A percentile compares a stretch with the other conserved stretches of the same genome.
phyloP scores from a whole-genome alignment of 2,113 vertebrate genomes.

The Collichthys lucidus region DNA sequence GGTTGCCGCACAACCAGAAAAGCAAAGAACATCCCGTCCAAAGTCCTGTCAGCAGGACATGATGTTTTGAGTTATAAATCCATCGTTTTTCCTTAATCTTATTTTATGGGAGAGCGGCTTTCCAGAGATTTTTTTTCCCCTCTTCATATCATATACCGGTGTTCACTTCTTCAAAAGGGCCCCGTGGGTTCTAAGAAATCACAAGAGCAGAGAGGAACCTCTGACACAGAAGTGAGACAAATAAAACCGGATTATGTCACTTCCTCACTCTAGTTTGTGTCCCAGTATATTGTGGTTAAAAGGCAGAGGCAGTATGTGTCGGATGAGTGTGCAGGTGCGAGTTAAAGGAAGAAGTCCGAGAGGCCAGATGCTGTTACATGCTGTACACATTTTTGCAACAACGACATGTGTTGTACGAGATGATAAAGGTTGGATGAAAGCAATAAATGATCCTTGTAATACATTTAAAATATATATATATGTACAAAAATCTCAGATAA shows the following conservation, averaged over 20 bases:
- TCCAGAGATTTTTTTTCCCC: constrained; percentile 10
- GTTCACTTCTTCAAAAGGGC: constrained; percentile 12
- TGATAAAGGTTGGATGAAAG: background rate
- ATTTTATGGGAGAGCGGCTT: constrained; percentile 22
- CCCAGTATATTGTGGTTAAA: background rate
- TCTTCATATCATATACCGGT: background rate
- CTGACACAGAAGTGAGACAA: constrained; percentile 28
- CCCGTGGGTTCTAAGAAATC: background rate
- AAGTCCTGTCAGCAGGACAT: constrained; percentile 39
- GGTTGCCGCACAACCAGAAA: constrained; percentile 37
- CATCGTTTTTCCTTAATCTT: constrained; percentile 35
- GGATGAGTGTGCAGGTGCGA: constrained; percentile 27
- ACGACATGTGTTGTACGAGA: background rate
- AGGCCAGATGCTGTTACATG: background rate
- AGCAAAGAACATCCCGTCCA: constrained; percentile 44
- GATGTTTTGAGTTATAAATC: constrained; percentile 46
- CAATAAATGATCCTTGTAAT: background rate
- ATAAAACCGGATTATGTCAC: constrained; percentile 13
- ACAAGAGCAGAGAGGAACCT: background rate
- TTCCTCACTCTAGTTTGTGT: constrained; percentile 15
- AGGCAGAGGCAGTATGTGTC: constrained; percentile 36
- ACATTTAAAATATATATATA: no score
- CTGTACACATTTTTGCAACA: background rate
- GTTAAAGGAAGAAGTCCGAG: constrained; percentile 14
- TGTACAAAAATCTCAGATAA: background rate